Conservation (phyloP, 2,113 vertebrate species). For the Ammodytes marinus region DNA sequence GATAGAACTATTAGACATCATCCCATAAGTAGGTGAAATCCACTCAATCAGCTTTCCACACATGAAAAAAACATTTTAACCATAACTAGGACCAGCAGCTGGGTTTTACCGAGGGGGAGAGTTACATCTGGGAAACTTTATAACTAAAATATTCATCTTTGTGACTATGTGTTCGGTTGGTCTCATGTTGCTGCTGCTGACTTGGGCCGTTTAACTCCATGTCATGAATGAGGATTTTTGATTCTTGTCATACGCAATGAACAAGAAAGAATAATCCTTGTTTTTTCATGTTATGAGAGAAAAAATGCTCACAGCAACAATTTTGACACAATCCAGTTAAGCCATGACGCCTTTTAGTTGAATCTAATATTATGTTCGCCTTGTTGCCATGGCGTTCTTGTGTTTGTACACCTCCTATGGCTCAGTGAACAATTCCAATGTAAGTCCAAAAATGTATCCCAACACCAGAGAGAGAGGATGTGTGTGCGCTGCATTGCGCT, state of each 20-base stretch:
- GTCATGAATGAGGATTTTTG: not conserved
- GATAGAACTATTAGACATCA: not conserved
- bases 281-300: not conserved
- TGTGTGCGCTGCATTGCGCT: constrained; percentile 64
- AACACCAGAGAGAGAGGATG: constrained; percentile 11
- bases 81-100: not conserved
- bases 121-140: not conserved
- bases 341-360: constrained; percentile 13
- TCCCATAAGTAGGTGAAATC: not conserved
- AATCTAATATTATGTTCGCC: constrained; percentile 11
- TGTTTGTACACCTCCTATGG: constrained; percentile 54
- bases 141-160: not conserved
- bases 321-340: constrained; percentile 2
- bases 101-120: not conserved
- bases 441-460: constrained; percentile 22
- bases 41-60: not conserved
- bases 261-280: not conserved
- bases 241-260: not conserved
- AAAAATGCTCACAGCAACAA: constrained; percentile 8
- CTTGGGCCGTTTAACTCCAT: not conserved
- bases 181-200: not conserved
- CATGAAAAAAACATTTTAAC: not conserved
- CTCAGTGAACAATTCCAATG: constrained; percentile 39
- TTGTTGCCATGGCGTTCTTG: constrained; percentile 24
- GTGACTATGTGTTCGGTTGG: not conserved